Evolutionary conservation across 2,113 vertebrate genomes (phyloP).

Genomic region (Thermophis baileyi): DNA sequence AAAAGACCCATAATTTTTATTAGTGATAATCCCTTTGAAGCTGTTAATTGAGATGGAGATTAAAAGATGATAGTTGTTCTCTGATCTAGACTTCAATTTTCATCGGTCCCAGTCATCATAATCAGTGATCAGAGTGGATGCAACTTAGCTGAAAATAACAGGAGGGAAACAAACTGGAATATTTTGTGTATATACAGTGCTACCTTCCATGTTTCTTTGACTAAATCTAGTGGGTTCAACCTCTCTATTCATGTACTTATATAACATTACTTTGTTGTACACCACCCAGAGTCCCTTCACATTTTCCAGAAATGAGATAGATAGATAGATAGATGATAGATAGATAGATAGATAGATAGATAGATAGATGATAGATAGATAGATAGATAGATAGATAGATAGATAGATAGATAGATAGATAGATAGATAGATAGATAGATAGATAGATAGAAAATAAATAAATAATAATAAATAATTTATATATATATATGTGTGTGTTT

Average conservation of each 20-base stretch:
- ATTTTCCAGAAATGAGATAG: no score
- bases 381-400: no score
- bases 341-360: no score
- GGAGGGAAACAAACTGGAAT: background rate
- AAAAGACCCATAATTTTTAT: background rate
- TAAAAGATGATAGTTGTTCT: background rate
- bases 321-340: no score
- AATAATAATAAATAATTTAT: no score
- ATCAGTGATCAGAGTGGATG: background rate
- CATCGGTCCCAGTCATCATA: background rate
- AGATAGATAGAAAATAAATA: no score
- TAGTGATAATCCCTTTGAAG: background rate
- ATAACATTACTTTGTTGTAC: background rate
- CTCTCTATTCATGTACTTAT: background rate
- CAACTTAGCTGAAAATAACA: background rate
- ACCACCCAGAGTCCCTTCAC: no score
- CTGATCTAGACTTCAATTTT: background rate
- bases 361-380: no score
- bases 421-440: no score
- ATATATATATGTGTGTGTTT: no score
- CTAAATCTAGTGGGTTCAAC: background rate
- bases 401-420: no score
- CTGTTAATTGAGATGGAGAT: no score
- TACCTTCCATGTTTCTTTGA: background rate
- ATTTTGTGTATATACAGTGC: background rate